Evolutionary conservation across 2,888 invertebrate genomes (phyloP).

Genomic region (Erebia ligea): DNA sequence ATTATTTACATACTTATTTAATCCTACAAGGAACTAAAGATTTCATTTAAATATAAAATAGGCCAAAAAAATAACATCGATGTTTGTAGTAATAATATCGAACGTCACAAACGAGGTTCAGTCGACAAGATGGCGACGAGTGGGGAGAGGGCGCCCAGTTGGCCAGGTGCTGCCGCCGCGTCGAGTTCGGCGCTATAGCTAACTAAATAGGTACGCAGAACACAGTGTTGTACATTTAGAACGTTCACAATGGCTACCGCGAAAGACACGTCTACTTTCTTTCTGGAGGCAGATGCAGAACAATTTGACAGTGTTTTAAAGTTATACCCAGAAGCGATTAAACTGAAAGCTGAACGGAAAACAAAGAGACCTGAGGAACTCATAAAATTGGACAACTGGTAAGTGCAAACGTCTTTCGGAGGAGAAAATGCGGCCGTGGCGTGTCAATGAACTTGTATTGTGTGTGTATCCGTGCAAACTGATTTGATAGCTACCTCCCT

Average conservation of each 20-base stretch:
- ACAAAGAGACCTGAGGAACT: slow-evolving; percentile 97
- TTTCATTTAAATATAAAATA: slow-evolving; percentile 45
- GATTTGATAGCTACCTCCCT: slow-evolving; percentile 86
- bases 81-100: slow-evolving; percentile 74
- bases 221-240: slow-evolving; percentile 82
- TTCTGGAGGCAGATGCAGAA: slow-evolving; percentile 93
- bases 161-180: slow-evolving; percentile 84
- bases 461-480: slow-evolving; percentile 84
- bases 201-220: slow-evolving; percentile 76
- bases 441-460: slow-evolving; percentile 85
- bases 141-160: slow-evolving; percentile 83
- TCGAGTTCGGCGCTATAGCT: slow-evolving; percentile 83
- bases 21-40: not conserved
- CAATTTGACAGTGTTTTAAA: slow-evolving; percentile 95
- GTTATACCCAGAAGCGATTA: slow-evolving; percentile 95
- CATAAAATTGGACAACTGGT: slow-evolving; percentile 97
- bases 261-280: slow-evolving; percentile 96
- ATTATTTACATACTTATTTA: not conserved
- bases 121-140: slow-evolving; percentile 80
- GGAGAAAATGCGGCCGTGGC: slow-evolving; percentile 84
- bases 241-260: slow-evolving; percentile 91
- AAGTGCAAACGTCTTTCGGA: slow-evolving; percentile 85
- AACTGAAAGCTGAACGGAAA: slow-evolving; percentile 94
- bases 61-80: slow-evolving; percentile 59
- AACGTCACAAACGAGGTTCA: slow-evolving; percentile 77